Conservation (phyloP, 2,888 invertebrate species). For the Cheilosia vernalis region DNA sequence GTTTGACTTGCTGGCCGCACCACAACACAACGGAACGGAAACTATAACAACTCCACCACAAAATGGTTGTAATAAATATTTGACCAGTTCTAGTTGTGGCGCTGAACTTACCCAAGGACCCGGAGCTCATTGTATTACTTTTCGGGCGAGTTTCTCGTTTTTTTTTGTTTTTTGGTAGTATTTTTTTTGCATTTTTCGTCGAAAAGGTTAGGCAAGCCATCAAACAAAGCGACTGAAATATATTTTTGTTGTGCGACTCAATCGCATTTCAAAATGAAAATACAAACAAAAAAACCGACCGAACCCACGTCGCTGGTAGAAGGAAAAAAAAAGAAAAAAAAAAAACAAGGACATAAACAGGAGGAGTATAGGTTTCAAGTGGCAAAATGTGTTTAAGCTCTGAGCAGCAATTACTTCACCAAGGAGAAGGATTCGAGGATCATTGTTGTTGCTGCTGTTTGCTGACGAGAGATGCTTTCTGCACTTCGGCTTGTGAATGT, state of each 20-base stretch:
- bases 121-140: constrained; percentile 45
- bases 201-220: constrained; percentile 32
- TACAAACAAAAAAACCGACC: constrained; percentile 40
- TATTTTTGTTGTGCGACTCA: constrained; percentile 71
- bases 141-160: not conserved
- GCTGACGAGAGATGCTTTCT: constrained; percentile 62
- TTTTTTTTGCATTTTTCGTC: not conserved
- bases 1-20: constrained; percentile 68
- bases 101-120: constrained; percentile 57
- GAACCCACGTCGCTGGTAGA: constrained; percentile 33
- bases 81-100: constrained; percentile 56
- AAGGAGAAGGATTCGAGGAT: constrained; percentile 73
- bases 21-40: constrained; percentile 32
- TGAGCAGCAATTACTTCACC: constrained; percentile 73
- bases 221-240: constrained; percentile 72
- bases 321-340: constrained; percentile 10
- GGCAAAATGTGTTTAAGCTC: constrained; percentile 75
- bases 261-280: constrained; percentile 66
- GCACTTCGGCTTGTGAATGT: constrained; percentile 62
- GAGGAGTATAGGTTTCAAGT: constrained; percentile 58
- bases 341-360: constrained; percentile 39
- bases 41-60: constrained; percentile 26
- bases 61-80: constrained; percentile 66
- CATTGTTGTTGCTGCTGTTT: constrained; percentile 56
- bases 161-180: not conserved